These are phyloP conservation scores for Cordilura impudica DNA, from an alignment of 2,888 invertebrate genomes.

Conservation along the genomic window DNA sequence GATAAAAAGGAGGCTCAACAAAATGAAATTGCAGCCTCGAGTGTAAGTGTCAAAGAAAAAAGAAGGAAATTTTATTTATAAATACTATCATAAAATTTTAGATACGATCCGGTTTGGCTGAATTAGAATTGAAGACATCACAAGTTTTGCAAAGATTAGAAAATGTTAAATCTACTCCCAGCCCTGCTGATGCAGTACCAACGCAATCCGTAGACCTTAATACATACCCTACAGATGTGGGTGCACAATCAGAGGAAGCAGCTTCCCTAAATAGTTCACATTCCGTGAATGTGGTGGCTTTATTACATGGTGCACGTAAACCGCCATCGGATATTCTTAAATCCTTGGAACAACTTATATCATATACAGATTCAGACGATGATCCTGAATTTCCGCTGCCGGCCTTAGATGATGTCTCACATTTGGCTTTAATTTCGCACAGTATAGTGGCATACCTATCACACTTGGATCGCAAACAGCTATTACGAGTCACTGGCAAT, in stretches of 20 bases:
- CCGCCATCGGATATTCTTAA: conserved; percentile 79
- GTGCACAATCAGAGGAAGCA: conserved; percentile 28
- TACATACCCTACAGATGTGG: conserved; percentile 39
- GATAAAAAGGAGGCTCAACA: conserved; percentile 70
- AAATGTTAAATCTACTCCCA: conserved; percentile 78
- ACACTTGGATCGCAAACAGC: conserved; percentile 87
- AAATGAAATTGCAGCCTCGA: conserved; percentile 76
- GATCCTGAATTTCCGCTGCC: conserved; percentile 81
- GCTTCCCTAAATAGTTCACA: conserved; percentile 30
- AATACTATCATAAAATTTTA: conserved; percentile 66
- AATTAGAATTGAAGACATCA: conserved; percentile 85
- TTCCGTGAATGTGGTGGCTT: conserved; percentile 57
- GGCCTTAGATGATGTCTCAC: conserved; percentile 81
- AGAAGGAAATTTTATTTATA: background rate
- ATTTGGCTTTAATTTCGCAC: conserved; percentile 88
- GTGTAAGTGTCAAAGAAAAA: conserved; percentile 69
- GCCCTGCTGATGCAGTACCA: conserved; percentile 34
- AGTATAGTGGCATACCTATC: conserved; percentile 92
- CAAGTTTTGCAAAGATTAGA: conserved; percentile 85
- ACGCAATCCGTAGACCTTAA: conserved; percentile 72
- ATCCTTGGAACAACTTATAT: conserved; percentile 82
- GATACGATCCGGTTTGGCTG: conserved; percentile 83
- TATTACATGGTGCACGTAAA: conserved; percentile 80
- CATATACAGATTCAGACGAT: conserved; percentile 81
- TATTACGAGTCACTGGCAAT: conserved; percentile 88